Conservation (phyloP, 1,140 invertebrate genomes). For the Glossosoma conforme region DNA sequence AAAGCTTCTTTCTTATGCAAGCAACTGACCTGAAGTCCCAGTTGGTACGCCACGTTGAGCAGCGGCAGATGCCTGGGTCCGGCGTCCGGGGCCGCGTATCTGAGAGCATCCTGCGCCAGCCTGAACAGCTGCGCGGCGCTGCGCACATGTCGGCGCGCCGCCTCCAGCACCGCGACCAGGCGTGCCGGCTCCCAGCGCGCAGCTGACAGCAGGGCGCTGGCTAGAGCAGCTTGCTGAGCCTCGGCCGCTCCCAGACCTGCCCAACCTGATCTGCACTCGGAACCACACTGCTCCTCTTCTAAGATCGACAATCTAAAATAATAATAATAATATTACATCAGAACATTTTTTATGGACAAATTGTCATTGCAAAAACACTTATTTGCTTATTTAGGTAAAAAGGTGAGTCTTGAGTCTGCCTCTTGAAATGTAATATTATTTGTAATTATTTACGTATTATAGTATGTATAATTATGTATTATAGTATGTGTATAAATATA, state of each 20-base stretch:
- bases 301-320: slow-evolving; percentile 64
- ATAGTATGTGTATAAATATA: no score
- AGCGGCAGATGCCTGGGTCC: slow-evolving; percentile 66
- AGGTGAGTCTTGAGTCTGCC: no score
- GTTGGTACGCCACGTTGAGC: slow-evolving; percentile 73
- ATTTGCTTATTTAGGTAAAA: no score
- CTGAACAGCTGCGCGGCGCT: slow-evolving; percentile 79
- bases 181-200: slow-evolving; percentile 66
- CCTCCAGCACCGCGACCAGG: slow-evolving; percentile 67
- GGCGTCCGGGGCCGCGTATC: slow-evolving; percentile 72
- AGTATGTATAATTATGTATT: no score
- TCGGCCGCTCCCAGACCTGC: slow-evolving; percentile 65
- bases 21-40: slow-evolving; percentile 78
- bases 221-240: slow-evolving; percentile 74
- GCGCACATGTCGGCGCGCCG: slow-evolving; percentile 74
- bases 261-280: slow-evolving; percentile 46
- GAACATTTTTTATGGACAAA: no score
- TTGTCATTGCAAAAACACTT: no score
- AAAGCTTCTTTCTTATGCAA: slow-evolving; percentile 5
- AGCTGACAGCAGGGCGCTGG: slow-evolving; percentile 71
- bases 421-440: no score
- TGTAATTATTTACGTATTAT: no score
- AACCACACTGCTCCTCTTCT: slow-evolving; percentile 66
- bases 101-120: slow-evolving; percentile 77
- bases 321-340: no score